Percentiles rank a stretch among this genome's conserved stretches.
phyloP scores from a whole-genome alignment of 1,140 invertebrate species.

The Aphaenogaster rudis region DNA sequence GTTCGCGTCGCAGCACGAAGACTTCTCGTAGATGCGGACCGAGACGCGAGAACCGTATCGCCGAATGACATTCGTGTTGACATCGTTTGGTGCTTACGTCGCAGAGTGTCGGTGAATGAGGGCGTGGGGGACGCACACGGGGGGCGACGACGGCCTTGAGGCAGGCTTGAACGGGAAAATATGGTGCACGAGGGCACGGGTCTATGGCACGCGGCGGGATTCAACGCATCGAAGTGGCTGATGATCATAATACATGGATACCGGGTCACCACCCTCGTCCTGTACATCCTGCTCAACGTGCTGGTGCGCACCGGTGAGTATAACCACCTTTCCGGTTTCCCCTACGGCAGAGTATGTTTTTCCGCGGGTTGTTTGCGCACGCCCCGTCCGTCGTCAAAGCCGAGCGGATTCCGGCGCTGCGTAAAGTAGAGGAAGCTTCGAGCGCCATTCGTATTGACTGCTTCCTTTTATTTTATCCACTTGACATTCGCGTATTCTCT shows the following conservation, averaged over 20 bases:
- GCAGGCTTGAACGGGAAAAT: conserved; percentile 69
- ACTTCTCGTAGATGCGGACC: neutral
- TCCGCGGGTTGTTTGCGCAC: conserved; percentile 43
- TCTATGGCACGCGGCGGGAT: conserved; percentile 76
- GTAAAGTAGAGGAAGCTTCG: conserved; percentile 12
- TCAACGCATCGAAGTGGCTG: conserved; percentile 76
- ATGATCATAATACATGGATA: conserved; percentile 80
- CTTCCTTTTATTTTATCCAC: neutral
- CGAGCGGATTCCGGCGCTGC: neutral
- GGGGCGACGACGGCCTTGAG: conserved; percentile 42
- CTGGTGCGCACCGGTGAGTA: conserved; percentile 79
- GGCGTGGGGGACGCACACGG: conserved; percentile 36
- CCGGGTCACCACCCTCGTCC: conserved; percentile 73
- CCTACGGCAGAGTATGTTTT: conserved; percentile 36
- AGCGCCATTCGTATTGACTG: conserved; percentile 6
- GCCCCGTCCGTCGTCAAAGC: neutral
- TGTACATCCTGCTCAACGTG: conserved; percentile 79
- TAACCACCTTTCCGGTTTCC: conserved; percentile 28
- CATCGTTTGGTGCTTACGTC: neutral
- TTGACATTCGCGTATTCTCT: neutral
- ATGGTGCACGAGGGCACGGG: conserved; percentile 78
- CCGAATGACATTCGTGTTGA: conserved; percentile 17
- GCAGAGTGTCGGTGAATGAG: conserved; percentile 72
- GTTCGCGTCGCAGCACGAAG: neutral
- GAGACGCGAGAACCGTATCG: neutral